Percentiles rank a stretch among this genome's conserved stretches.
phyloP scores from a whole-genome alignment of 2,888 invertebrate species.

The Apotomis betuletana region DNA sequence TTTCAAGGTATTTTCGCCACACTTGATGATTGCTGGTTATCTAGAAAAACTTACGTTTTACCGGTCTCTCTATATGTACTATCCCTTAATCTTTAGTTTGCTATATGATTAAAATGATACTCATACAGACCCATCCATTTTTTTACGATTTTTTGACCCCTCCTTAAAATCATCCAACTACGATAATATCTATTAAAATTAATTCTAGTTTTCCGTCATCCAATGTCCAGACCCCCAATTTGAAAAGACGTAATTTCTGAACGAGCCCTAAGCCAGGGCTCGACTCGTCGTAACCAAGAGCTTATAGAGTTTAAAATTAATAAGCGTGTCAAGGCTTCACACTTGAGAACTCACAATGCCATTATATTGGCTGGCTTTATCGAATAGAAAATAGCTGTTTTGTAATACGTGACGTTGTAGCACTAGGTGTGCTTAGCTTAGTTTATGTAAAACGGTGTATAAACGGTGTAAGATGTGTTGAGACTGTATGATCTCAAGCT shows the following conservation, averaged over 20 bases:
- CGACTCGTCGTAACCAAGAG: not conserved
- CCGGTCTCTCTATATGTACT: too few species aligned
- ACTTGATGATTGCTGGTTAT: too few species aligned
- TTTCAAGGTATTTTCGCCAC: not conserved
- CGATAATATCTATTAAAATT: too few species aligned
- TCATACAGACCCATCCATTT: too few species aligned
- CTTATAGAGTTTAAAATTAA: constrained; percentile 31
- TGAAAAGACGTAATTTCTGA: not conserved
- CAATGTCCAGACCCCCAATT: not conserved
- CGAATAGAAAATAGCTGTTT: constrained; percentile 31
- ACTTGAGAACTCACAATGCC: constrained; percentile 23
- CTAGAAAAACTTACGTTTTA: too few species aligned
- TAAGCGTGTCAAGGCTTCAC: constrained; percentile 21
- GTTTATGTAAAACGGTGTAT: not conserved
- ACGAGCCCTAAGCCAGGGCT: not conserved
- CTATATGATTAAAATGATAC: too few species aligned
- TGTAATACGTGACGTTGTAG: not conserved
- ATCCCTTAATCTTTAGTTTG: too few species aligned
- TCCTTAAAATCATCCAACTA: too few species aligned
- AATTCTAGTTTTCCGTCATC: too few species aligned
- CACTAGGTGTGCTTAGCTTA: not conserved
- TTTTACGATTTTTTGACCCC: too few species aligned
- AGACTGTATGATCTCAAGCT: not conserved
- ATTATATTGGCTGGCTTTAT: constrained; percentile 29
- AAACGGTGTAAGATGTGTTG: not conserved